These are phyloP conservation scores for Deroplatys truncata DNA, from an alignment of 2,888 invertebrate species.

Conservation along the genomic window DNA sequence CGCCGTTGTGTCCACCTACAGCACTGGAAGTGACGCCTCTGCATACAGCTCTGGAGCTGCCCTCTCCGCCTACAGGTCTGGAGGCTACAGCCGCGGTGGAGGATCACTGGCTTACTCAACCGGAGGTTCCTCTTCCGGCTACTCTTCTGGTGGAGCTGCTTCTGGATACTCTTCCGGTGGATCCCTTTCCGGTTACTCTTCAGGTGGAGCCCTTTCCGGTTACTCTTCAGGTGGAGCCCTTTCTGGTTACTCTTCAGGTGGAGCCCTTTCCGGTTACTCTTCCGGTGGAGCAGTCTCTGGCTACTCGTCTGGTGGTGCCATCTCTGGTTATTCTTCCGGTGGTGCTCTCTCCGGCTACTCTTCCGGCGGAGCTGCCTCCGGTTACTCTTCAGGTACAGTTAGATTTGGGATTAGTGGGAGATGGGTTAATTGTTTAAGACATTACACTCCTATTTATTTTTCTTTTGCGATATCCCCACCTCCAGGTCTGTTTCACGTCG, in stretches of 20 bases:
- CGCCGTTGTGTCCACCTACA: neutral
- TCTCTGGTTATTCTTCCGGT: neutral
- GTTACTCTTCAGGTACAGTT: neutral
- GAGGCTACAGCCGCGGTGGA: constrained; percentile 32
- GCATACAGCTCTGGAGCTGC: constrained; percentile 17
- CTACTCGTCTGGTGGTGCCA: neutral
- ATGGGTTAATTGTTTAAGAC: no score
- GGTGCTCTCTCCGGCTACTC: neutral
- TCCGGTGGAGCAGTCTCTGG: neutral
- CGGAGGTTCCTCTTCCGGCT: constrained; percentile 28
- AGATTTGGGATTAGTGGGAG: no score
- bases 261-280: constrained; percentile 32
- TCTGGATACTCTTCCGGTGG: neutral
- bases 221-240: neutral
- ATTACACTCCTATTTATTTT: no score
- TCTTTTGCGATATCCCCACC: no score
- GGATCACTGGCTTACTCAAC: neutral
- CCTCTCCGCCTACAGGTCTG: constrained; percentile 31
- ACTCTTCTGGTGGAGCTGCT: constrained; percentile 26
- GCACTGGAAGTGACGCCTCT: neutral
- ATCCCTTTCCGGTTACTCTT: neutral
- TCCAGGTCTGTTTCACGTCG: no score
- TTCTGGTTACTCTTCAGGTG: neutral
- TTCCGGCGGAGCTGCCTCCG: neutral
- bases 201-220: neutral